A percentile compares a stretch with the other conserved stretches of the same genome.
Conservation (phyloP, 1,140 invertebrate genomes). For the Aphidius gifuensis region DNA sequence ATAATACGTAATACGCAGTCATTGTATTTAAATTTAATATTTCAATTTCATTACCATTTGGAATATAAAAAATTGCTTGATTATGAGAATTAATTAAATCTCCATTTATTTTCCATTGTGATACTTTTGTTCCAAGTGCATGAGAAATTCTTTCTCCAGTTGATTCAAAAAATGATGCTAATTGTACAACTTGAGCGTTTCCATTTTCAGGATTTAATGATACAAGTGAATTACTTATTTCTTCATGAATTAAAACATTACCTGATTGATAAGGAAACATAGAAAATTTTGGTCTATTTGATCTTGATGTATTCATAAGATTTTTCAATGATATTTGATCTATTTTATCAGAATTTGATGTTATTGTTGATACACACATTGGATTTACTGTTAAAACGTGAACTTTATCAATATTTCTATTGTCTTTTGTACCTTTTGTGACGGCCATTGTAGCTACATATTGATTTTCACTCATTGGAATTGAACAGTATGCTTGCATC, state of each 20-base stretch:
- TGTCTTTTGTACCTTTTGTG: slow-evolving; percentile 43
- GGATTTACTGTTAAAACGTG: slow-evolving; percentile 58
- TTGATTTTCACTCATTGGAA: slow-evolving; percentile 58
- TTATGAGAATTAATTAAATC: slow-evolving; percentile 38
- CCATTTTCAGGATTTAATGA: slow-evolving; percentile 37
- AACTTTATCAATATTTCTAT: slow-evolving; percentile 49
- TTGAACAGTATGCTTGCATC: slow-evolving; percentile 57
- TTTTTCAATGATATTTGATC: slow-evolving; percentile 40
- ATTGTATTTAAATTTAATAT: slow-evolving; percentile 46
- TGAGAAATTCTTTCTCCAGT: slow-evolving; percentile 42
- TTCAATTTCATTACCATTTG: slow-evolving; percentile 42
- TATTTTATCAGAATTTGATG: slow-evolving; percentile 39
- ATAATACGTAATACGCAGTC: slow-evolving; percentile 37
- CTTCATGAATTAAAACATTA: slow-evolving; percentile 12
- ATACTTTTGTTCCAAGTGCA: slow-evolving; percentile 32
- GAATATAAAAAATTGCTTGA: slow-evolving; percentile 41
- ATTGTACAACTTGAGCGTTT: slow-evolving; percentile 35
- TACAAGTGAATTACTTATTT: slow-evolving; percentile 40
- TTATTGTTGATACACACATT: slow-evolving; percentile 54
- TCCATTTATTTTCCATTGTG: slow-evolving; percentile 40
- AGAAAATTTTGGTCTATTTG: slow-evolving; percentile 34
- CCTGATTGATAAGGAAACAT: slow-evolving; percentile 35
- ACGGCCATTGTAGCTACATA: slow-evolving; percentile 55
- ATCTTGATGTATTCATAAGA: slow-evolving; percentile 31
- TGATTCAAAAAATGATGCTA: slow-evolving; percentile 41